Evolutionary conservation across 2,888 invertebrate genomes (phyloP), one percentile per base, ranked within the genome.

Genomic region (Acleris sparsana): DNA sequence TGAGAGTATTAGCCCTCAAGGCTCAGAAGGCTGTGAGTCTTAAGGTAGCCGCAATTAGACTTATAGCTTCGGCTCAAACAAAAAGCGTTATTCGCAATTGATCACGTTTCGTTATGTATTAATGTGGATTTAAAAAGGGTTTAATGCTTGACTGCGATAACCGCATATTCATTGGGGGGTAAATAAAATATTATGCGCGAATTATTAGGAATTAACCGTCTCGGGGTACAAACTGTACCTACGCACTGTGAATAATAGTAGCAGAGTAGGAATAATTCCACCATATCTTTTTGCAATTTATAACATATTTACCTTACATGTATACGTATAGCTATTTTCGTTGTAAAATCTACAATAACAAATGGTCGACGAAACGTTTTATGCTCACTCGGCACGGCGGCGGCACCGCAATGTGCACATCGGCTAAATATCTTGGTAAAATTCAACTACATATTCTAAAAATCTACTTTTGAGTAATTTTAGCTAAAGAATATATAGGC

Each of bases 261-360:
- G 22, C 52, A 39, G 13, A 13, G 39, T n/a, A 61, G 62, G 33
- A 53, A 44, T 29, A 49, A 58, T 44, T 5, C 53, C 48, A 48
- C 58, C 53, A 52, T 53, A 56, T 46, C 29, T 57, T 49, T 59
- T 20, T 59, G 63, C 53, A 66, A 59, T 57, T 53, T 22, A 63
- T 63, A 44, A 55, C 43, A 68, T 60, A 56, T 56, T 22, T 56
- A 61, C 46, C 67, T 68, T 68, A 59, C 59, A 64, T 72, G 71
- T 72, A 73, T 74, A 78, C 71, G 77, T 79, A 84, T 84, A 25
- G 75, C 81, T 86, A 85, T 82, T 84, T 90, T 90, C 89, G 89
- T 90, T 90, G 89, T 89, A 89, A 88, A 88, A 88, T 87, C 87
- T 88, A 88, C 86, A 72, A 80, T 87, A 87, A 89, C 88, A 86